Base-by-base conservation (phyloP, 2,113 vertebrate species). In the Eptesicus fuscus region DNA sequence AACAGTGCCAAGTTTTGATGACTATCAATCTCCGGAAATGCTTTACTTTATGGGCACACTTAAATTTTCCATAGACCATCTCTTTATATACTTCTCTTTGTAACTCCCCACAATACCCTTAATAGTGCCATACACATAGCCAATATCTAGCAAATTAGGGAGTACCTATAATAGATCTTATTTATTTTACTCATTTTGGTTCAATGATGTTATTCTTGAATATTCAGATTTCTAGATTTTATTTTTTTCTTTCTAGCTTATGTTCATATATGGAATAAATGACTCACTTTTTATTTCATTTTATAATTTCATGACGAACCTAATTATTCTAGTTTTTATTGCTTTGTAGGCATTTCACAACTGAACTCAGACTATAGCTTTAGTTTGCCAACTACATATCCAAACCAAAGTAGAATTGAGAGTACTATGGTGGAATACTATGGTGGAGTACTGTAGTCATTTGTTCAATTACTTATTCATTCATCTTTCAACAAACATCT, bases 21-120 rank as follows among this genome's bases (percentile, higher is more conserved):
- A 90, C 59, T 63, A 93, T 18, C 5, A 16, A 28, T 96, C 20
- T 88, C 42, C 74, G n/a, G 65, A 94, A 95, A 92, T 94, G 17
- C 6, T 93, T 25, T 53, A 8, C 9, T 83, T 95, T 91, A 92
- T 53, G 88, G 49, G 14, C 77, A 28, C 12, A 61, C 17, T 79
- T 76, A 85, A 22, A 69, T 78, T 92, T 92, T 69, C 80, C 61
- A 76, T 13, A 93, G 73, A 92, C 88, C 63, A 69, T 89, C n/a
- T 90, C 32, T 93, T 65, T 82, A 80, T 88, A 78, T 9, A 76
- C 10, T 49, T 85, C 28, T 85, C 37, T 95, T 84, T 92, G 69
- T 79, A 91, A 95, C 25, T 76, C 78, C 40, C 28, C 35, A 93
- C 47, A 83, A 79, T 70, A 73, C 0, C 23, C 49, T 79, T 69